A percentile compares a stretch with the other conserved stretches of the same genome.
These are phyloP conservation scores for Myotis vivesi DNA, from an alignment of 2,797 vertebrate species.

Conservation along the genomic window DNA sequence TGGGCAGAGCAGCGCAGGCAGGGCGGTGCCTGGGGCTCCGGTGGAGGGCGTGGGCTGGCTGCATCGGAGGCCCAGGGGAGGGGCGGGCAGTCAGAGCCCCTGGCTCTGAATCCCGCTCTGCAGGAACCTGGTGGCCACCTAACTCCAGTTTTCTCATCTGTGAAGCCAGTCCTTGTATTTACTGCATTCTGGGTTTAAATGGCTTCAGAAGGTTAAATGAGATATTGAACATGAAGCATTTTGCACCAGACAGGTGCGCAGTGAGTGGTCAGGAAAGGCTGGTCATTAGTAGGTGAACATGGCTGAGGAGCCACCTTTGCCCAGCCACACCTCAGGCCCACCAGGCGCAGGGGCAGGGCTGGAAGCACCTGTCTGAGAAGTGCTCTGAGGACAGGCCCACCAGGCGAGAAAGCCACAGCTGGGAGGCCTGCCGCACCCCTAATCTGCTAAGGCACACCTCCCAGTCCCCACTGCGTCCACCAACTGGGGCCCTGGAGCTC, in stretches of 20 bases:
- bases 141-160: not conserved
- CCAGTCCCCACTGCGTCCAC: not conserved
- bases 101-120: not conserved
- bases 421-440: too few relatives aligned
- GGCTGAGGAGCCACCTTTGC: too few relatives aligned
- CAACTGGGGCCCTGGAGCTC: not conserved
- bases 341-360: too few relatives aligned
- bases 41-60: not conserved
- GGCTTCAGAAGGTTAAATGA: not conserved
- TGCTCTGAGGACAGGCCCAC: not conserved
- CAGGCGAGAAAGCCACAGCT: not conserved
- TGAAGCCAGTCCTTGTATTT: not conserved
- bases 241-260: not conserved
- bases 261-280: not conserved
- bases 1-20: not conserved
- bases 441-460: rapidly evolving
- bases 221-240: not conserved
- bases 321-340: not conserved
- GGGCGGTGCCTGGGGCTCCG: not conserved
- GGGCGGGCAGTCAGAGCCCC: not conserved
- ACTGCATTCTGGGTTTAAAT: not conserved
- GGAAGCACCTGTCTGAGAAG: not conserved
- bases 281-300: not conserved
- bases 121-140: not conserved
- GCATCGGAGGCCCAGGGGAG: rapidly evolving